These are phyloP conservation scores for Sminthopsis crassicaudata DNA, from an alignment of 2,113 vertebrate species.

Conservation along the genomic window DNA sequence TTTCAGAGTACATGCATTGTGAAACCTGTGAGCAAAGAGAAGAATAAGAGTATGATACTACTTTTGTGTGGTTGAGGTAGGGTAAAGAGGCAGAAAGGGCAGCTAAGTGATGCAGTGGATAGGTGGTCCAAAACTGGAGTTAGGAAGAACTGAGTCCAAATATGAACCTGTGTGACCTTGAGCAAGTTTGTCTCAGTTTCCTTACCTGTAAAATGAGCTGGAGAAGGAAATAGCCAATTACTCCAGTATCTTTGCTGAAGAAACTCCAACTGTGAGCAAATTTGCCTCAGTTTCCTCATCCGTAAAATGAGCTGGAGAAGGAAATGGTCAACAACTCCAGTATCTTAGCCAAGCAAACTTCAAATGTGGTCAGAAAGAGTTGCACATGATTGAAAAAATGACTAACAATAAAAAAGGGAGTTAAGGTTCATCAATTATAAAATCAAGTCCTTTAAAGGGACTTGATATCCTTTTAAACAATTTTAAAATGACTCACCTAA, in stretches of 20 bases:
- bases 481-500: neutral
- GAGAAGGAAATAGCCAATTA: neutral
- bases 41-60: no score
- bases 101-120: neutral
- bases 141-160: neutral
- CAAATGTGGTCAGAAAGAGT: neutral
- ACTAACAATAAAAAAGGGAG: neutral
- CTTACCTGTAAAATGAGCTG: neutral
- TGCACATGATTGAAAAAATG: no score
- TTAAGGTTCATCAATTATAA: neutral
- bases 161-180: neutral
- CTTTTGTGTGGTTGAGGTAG: no score
- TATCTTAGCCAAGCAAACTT: neutral
- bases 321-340: neutral
- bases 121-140: neutral
- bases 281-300: neutral
- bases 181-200: neutral
- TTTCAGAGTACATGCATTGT: no score
- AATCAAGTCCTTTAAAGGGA: neutral
- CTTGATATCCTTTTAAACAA: neutral
- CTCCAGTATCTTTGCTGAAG: neutral
- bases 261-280: neutral
- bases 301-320: neutral
- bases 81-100: no score
- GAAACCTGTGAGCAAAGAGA: no score